Evolutionary conservation across 2,888 invertebrate species (phyloP).

Genomic region (Caenorhabditis wallacei): DNA sequence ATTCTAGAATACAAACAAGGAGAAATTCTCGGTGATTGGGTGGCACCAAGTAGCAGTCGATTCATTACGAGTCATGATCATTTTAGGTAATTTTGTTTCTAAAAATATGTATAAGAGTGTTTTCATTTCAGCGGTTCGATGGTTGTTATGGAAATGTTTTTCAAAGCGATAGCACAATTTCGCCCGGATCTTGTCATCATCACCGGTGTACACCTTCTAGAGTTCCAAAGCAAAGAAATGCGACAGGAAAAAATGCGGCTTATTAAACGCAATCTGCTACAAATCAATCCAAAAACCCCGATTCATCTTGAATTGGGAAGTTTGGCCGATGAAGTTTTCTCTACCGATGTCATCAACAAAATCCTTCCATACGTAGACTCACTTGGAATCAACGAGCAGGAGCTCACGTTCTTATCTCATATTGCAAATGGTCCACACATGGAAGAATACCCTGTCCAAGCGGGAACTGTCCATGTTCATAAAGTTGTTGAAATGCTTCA

Average conservation of each 20-base stretch:
- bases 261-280: conserved; percentile 82
- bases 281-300: conserved; percentile 83
- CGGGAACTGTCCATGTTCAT: conserved; percentile 84
- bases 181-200: conserved; percentile 84
- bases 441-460: conserved; percentile 80
- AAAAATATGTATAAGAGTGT: background rate
- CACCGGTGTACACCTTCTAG: conserved; percentile 84
- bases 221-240: conserved; percentile 83
- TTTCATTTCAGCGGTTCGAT: conserved; percentile 76
- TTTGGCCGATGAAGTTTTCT: conserved; percentile 84
- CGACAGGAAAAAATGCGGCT: conserved; percentile 82
- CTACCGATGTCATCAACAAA: conserved; percentile 83
- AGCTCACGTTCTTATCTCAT: conserved; percentile 84
- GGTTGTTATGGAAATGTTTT: conserved; percentile 84
- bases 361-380: conserved; percentile 84
- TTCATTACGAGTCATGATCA: conserved; percentile 85
- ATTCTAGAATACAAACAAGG: conserved; percentile 85
- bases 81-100: conserved; percentile 65
- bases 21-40: conserved; percentile 83
- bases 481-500: conserved; percentile 85
- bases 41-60: conserved; percentile 84
- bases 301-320: conserved; percentile 85
- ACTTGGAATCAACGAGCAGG: conserved; percentile 85
- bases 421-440: conserved; percentile 84
- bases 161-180: conserved; percentile 82